Percentiles rank a stretch among this genome's conserved stretches.
These are phyloP conservation scores for Eleutherodactylus coqui DNA, from an alignment of 2,797 vertebrate genomes.

Conservation along the genomic window DNA sequence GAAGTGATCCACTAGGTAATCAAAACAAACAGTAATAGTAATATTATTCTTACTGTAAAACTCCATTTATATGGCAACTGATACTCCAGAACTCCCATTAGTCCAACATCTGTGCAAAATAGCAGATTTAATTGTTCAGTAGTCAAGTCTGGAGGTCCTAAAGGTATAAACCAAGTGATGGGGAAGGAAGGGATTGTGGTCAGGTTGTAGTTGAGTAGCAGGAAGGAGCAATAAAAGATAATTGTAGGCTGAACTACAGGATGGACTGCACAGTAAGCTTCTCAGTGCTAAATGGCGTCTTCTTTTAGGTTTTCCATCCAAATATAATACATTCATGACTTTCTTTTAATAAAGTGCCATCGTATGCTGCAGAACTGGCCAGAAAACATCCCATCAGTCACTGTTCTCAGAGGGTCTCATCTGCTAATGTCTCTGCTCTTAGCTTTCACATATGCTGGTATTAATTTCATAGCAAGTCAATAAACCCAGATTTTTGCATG, in stretches of 20 bases:
- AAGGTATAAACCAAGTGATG: not conserved
- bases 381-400: not conserved
- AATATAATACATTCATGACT: not conserved
- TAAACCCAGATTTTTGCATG: no score
- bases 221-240: constrained; percentile 18
- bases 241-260: constrained; percentile 21
- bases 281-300: not conserved
- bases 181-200: constrained; percentile 12
- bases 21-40: not conserved
- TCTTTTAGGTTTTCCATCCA: not conserved
- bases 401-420: not conserved
- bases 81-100: not conserved
- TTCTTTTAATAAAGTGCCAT: not conserved
- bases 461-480: not conserved
- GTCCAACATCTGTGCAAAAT: not conserved
- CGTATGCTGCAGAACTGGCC: not conserved
- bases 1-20: no score
- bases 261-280: not conserved
- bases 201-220: constrained; percentile 29
- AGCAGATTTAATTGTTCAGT: not conserved
- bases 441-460: not conserved
- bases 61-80: not conserved
- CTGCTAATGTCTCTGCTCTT: not conserved
- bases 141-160: constrained; percentile 4
- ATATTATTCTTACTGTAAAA: not conserved